phyloP scores from a whole-genome alignment of 2,888 invertebrate species.

The Globia sparganii region DNA sequence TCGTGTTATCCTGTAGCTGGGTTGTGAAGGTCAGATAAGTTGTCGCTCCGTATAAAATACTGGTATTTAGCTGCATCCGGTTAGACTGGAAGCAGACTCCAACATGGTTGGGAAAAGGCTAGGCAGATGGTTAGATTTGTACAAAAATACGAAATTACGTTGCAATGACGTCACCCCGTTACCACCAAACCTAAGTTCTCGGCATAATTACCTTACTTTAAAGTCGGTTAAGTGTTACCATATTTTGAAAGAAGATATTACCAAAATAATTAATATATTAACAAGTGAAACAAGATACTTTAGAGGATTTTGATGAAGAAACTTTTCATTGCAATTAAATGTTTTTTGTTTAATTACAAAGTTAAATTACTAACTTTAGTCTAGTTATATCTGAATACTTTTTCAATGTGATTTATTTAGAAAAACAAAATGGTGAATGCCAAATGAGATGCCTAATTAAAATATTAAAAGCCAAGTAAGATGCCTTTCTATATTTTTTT shows the following conservation, averaged over 20 bases:
- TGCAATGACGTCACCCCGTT: background rate
- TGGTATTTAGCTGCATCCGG: background rate
- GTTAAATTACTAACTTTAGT: slow-evolving; percentile 37
- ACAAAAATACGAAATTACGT: background rate
- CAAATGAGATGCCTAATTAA: background rate
- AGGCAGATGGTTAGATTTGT: background rate
- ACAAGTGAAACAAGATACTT: slow-evolving; percentile 45
- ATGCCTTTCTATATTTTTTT: too few species aligned
- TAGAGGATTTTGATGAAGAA: slow-evolving; percentile 45
- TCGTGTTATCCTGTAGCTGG: too few species aligned
- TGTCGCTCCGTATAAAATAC: too few species aligned
- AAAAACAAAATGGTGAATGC: background rate
- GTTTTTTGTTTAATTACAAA: slow-evolving; percentile 28
- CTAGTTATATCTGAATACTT: slow-evolving; percentile 27
- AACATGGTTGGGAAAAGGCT: background rate
- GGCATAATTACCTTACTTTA: background rate
- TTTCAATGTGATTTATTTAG: background rate
- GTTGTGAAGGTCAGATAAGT: too few species aligned
- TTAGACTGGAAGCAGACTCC: background rate
- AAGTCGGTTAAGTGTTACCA: background rate
- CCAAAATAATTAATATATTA: slow-evolving; percentile 28
- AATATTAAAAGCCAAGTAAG: background rate
- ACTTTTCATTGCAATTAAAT: slow-evolving; percentile 40
- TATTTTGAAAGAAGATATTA: slow-evolving; percentile 28
- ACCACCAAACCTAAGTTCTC: background rate